Percentiles rank a stretch among this genome's conserved stretches.
Evolutionary conservation across 2,113 vertebrate species (phyloP).

Genomic region (Dascyllus trimaculatus): DNA sequence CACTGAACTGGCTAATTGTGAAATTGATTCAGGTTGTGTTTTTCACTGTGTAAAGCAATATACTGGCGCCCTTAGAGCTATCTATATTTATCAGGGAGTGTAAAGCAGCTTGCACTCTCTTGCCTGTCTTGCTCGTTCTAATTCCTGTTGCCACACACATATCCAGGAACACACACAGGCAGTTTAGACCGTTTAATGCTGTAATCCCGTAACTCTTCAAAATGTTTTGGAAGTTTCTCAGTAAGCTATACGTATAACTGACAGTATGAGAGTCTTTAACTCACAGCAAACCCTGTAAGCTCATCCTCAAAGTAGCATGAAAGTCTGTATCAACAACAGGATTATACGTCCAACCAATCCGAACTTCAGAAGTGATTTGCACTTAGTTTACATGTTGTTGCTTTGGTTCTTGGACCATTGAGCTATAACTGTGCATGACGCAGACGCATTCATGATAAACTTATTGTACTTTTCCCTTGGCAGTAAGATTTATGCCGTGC

Average conservation of each 20-base stretch:
- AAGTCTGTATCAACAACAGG: conserved; percentile 78
- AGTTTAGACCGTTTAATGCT: conserved; percentile 71
- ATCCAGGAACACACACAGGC: conserved; percentile 33
- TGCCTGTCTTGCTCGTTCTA: conserved; percentile 59
- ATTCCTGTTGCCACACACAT: conserved; percentile 34
- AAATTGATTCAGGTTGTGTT: conserved; percentile 82
- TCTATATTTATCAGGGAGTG: conserved; percentile 68
- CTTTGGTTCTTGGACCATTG: conserved; percentile 30
- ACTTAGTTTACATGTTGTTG: conserved; percentile 49
- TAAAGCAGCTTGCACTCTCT: conserved; percentile 58
- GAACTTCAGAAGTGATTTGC: conserved; percentile 65
- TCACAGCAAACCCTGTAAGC: conserved; percentile 75
- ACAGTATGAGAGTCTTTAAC: conserved; percentile 75
- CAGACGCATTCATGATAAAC: conserved; percentile 56
- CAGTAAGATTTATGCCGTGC: conserved; percentile 73
- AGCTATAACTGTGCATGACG: conserved; percentile 57
- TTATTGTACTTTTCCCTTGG: conserved; percentile 57
- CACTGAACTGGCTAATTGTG: conserved; percentile 82
- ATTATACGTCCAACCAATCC: conserved; percentile 73
- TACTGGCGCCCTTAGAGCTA: conserved; percentile 51
- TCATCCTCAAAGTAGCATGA: conserved; percentile 78
- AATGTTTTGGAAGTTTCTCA: conserved; percentile 74
- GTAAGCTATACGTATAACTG: conserved; percentile 78
- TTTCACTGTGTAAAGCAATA: conserved; percentile 79
- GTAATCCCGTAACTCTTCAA: conserved; percentile 77